phyloP scores from a whole-genome alignment of 2,113 vertebrate species.

The Entelurus aequoreus region DNA sequence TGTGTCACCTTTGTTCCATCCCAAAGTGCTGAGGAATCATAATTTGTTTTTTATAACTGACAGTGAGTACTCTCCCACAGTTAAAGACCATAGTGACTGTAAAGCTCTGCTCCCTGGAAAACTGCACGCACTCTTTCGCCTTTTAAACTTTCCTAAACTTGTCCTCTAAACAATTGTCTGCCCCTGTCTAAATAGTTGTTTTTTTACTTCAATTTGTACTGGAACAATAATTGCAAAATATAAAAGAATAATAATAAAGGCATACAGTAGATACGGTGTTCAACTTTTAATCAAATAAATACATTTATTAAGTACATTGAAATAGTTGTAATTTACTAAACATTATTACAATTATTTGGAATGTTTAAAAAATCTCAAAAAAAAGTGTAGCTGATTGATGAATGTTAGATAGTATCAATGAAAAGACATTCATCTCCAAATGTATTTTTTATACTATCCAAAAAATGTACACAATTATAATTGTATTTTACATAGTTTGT shows the following conservation, averaged over 20 bases:
- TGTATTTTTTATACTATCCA: background rate
- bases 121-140: background rate
- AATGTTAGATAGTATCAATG: too few relatives aligned
- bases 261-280: too few relatives aligned
- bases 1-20: conserved; percentile 39
- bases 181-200: background rate
- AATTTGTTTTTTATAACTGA: conserved; percentile 17
- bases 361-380: too few relatives aligned
- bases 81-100: conserved; percentile 10
- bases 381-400: too few relatives aligned
- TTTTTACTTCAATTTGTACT: background rate
- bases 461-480: background rate
- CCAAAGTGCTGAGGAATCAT: background rate
- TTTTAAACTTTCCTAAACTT: background rate
- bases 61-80: conserved; percentile 3
- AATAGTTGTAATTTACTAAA: background rate
- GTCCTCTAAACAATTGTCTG: background rate
- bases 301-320: background rate
- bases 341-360: too few relatives aligned
- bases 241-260: background rate
- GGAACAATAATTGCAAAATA: background rate
- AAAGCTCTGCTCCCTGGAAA: conserved; percentile 10
- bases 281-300: background rate
- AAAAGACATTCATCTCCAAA: background rate
- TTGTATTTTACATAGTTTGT: too few relatives aligned